Percentiles rank a stretch among this genome's conserved stretches.
phyloP scores from a whole-genome alignment of 1,140 invertebrate genomes.

The Amphibalanus amphitrite region DNA sequence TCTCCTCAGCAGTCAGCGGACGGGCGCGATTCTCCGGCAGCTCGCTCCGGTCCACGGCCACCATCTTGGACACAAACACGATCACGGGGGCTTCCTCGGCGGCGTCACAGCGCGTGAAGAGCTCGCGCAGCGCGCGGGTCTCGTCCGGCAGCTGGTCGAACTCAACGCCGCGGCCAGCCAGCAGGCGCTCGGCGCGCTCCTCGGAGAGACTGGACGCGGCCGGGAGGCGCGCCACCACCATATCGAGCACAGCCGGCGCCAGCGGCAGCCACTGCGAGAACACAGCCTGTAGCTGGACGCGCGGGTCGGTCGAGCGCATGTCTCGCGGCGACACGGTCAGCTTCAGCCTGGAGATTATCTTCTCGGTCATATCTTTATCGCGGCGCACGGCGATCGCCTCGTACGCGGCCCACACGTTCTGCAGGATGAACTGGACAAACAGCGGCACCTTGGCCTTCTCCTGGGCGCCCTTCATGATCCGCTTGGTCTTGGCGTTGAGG shows the following conservation, averaged over 20 bases:
- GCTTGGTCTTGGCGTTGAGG: constrained; percentile 68
- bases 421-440: constrained; percentile 87
- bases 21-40: constrained; percentile 54
- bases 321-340: constrained; percentile 61
- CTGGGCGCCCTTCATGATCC: constrained; percentile 75
- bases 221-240: constrained; percentile 62
- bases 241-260: constrained; percentile 54
- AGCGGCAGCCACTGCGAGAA: constrained; percentile 79
- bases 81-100: constrained; percentile 51
- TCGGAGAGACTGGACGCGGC: constrained; percentile 55
- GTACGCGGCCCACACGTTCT: constrained; percentile 86
- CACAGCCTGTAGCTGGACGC: constrained; percentile 58
- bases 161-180: neutral
- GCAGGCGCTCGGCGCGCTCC: constrained; percentile 53
- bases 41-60: constrained; percentile 33
- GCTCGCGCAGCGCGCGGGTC: constrained; percentile 52
- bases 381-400: constrained; percentile 51
- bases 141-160: constrained; percentile 48
- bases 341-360: constrained; percentile 60
- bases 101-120: constrained; percentile 52
- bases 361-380: constrained; percentile 60
- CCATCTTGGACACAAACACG: constrained; percentile 72
- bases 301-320: constrained; percentile 53
- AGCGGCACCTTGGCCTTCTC: constrained; percentile 87
- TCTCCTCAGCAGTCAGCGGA: constrained; percentile 53